A percentile compares a stretch with the other conserved stretches of the same genome.
These are phyloP conservation scores for Drosophila leontia DNA, from an alignment of 1,140 invertebrate genomes.

Conservation along the genomic window DNA sequence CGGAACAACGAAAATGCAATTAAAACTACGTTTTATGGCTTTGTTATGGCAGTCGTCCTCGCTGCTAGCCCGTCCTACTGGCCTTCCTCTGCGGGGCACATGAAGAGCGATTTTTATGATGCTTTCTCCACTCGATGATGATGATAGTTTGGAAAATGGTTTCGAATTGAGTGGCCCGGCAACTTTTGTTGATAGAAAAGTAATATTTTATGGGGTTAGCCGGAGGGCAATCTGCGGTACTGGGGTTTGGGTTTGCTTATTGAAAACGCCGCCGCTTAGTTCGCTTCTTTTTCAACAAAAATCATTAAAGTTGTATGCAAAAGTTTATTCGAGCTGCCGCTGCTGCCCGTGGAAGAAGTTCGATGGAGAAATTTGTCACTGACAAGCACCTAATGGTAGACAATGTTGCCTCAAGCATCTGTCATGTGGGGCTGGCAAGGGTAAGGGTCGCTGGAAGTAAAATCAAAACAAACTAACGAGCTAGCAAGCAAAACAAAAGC, in stretches of 20 bases:
- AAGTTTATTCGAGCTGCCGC: constrained; percentile 49
- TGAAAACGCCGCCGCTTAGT: constrained; percentile 57
- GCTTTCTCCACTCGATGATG: constrained; percentile 60
- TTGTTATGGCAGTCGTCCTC: constrained; percentile 75
- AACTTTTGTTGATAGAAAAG: constrained; percentile 76
- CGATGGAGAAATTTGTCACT: constrained; percentile 72
- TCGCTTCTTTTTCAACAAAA: constrained; percentile 67
- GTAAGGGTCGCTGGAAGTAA: constrained; percentile 32
- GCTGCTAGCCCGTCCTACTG: not conserved
- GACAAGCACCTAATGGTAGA: constrained; percentile 59
- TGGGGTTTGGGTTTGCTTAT: constrained; percentile 61
- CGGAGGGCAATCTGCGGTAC: constrained; percentile 7
- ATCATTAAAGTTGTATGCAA: constrained; percentile 75
- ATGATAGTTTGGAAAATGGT: constrained; percentile 69
- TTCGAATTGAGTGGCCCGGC: constrained; percentile 69
- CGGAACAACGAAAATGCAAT: constrained; percentile 84
- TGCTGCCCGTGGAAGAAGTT: constrained; percentile 30
- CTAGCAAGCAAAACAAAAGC: constrained; percentile 79
- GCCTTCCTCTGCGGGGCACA: constrained; percentile 28
- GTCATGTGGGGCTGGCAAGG: constrained; percentile 25
- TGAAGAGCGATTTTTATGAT: constrained; percentile 80
- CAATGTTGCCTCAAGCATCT: constrained; percentile 59
- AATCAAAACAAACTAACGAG: constrained; percentile 81
- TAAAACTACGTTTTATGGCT: constrained; percentile 84
- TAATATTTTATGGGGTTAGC: constrained; percentile 70